A percentile compares a stretch with the other conserved stretches of the same genome.
Evolutionary conservation across 2,888 invertebrate species (phyloP).

Genomic region (Abrostola triplasia): DNA sequence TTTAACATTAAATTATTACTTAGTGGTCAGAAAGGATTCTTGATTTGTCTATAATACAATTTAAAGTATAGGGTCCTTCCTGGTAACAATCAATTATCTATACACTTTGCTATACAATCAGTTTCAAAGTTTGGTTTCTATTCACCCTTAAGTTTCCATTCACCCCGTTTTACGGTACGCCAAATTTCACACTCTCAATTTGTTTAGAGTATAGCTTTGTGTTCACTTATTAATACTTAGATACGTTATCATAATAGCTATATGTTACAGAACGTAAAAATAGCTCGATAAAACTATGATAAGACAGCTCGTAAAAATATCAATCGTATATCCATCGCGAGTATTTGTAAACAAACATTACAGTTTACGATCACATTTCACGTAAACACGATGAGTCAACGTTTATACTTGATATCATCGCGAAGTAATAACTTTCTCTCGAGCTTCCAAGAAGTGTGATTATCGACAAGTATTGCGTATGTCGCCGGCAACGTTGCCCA

Average conservation of each 20-base stretch:
- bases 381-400: constrained; percentile 20
- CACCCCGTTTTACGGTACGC: no score
- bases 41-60: no score
- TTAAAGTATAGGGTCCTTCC: no score
- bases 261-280: constrained; percentile 10
- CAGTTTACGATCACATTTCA: constrained; percentile 22
- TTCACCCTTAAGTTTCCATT: no score
- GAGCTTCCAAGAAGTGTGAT: constrained; percentile 38
- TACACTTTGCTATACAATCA: no score
- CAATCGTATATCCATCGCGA: constrained; percentile 23
- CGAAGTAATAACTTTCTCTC: constrained; percentile 47
- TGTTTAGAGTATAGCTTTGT: no score
- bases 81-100: no score
- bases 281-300: constrained; percentile 19
- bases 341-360: constrained; percentile 35
- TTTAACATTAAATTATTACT: no score
- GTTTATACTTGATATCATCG: constrained; percentile 20
- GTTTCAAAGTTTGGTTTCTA: no score
- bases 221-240: no score
- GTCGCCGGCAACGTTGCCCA: constrained; percentile 38
- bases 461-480: constrained; percentile 41
- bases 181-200: no score
- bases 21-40: no score
- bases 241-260: constrained; percentile 20
- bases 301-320: constrained; percentile 40